A percentile compares a stretch with the other conserved stretches of the same genome.
Evolutionary conservation across 2,888 invertebrate genomes (phyloP).

Genomic region (Cinara cedri): DNA sequence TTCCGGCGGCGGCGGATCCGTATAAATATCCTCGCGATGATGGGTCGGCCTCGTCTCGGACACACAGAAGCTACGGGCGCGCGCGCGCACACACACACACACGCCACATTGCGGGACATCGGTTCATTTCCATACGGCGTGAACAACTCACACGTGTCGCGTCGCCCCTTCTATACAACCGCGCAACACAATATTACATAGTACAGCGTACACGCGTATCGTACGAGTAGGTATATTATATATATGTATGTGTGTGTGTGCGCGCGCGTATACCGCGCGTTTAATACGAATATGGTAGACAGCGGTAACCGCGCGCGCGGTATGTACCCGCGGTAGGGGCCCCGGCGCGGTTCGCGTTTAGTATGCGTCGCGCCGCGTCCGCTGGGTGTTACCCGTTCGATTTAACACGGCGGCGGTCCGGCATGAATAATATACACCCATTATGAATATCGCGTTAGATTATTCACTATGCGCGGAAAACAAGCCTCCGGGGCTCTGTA

Average conservation of each 20-base stretch:
- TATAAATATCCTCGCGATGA: background rate
- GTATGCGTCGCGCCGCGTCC: slow-evolving; percentile 7
- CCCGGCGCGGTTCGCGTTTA: background rate
- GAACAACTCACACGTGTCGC: slow-evolving; percentile 24
- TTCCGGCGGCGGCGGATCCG: slow-evolving; percentile 11
- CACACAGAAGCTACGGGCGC: background rate
- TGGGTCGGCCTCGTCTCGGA: background rate
- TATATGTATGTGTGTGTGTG: too few species aligned
- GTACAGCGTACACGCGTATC: background rate
- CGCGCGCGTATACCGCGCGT: too few species aligned
- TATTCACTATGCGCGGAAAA: background rate
- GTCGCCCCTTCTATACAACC: background rate
- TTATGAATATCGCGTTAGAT: background rate
- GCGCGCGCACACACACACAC: background rate
- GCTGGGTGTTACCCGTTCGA: slow-evolving; percentile 39
- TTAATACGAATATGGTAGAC: too few species aligned
- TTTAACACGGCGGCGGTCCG: slow-evolving; percentile 42
- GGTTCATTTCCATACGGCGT: slow-evolving; percentile 30
- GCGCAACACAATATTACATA: background rate
- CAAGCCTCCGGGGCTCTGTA: background rate
- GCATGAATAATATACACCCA: background rate
- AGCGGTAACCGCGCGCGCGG: too few species aligned
- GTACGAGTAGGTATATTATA: background rate
- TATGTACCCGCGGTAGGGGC: background rate
- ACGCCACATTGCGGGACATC: background rate